A percentile compares a stretch with the other conserved stretches of the same genome.
These are phyloP conservation scores for Acanthurus lineatus DNA, from an alignment of 2,797 vertebrate species.

Conservation along the genomic window DNA sequence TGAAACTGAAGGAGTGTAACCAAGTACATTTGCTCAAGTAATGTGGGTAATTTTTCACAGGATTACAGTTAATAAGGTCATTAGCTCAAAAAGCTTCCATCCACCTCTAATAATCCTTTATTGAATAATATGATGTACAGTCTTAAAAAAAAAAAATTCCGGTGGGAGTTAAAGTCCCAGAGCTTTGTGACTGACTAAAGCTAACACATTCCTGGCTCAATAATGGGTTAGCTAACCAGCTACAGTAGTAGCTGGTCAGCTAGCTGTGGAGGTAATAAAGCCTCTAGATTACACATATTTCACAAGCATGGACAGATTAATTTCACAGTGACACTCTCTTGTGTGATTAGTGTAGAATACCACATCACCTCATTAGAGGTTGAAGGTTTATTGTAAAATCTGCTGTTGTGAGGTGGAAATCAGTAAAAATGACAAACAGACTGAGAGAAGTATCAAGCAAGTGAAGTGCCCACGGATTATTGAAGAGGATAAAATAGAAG, in stretches of 20 bases:
- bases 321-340: neutral
- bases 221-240: neutral
- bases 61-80: too few species aligned
- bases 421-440: conserved; percentile 23
- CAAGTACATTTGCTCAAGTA: too few species aligned
- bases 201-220: neutral
- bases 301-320: neutral
- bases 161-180: neutral
- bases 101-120: neutral
- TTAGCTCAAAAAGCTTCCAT: neutral
- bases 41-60: too few species aligned
- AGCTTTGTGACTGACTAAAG: neutral
- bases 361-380: neutral
- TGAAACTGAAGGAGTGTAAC: too few species aligned
- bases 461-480: conserved; percentile 1
- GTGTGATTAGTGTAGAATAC: neutral
- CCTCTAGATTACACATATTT: neutral
- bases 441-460: neutral
- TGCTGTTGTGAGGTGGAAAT: neutral
- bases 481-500: conserved; percentile 28
- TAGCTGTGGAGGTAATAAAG: too few species aligned
- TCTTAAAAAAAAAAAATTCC: neutral
- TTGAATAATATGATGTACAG: neutral
- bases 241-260: too few species aligned
- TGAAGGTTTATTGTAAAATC: neutral